Evolutionary conservation across 2,888 invertebrate species (phyloP), one percentile per base, ranked within the genome.

Genomic region (Sesamia inferens): DNA sequence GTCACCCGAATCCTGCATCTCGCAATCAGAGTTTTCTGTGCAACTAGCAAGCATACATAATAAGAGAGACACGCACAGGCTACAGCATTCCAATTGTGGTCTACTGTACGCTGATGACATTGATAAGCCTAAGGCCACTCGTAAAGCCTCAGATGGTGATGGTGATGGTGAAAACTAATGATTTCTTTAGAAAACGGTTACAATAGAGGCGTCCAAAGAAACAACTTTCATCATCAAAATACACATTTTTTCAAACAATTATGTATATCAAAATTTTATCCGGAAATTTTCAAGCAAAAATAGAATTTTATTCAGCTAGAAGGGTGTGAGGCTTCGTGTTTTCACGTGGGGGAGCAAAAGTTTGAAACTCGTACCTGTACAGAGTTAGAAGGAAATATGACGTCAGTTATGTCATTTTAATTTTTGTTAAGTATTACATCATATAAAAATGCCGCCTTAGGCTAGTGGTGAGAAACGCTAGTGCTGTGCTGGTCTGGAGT

Each of bases 311-410:
- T 70, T 47, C 7, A 19, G 22, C 22, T 57, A 68, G 47, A 47
- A 22, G 39, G 11, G 11, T 31, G 39, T 48, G 63, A 59, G 48
- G 59, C n/a, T 63, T 73, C 44, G 13, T 54, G 48, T 54, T 61
- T 71, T 54, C 61, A 72, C 73, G 72, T 72, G 51, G 44, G n/a
- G n/a, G 24, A 31, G 51, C 72, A 71, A 71, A 71, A 61, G 44
- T 72, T 72, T 59, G 22, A 5, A 54, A 54, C 44, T 31, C 22
- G 39, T 62, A n/a, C 39, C 42, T 51, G 48, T n/a, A 44, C 24
- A 58, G 48, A n/a, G 73, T 54, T 22, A 24, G n/a, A 61, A n/a
- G 16, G n/a, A 61, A 72, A 55, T 71, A 74, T 48, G 39, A 55
- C 63, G 16, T 63, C 63, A 74, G n/a, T 57, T 64, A 63, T 19